Percentiles rank a stretch among this genome's conserved stretches.
Conservation (phyloP, 2,888 invertebrate species). For the Pocota personata region DNA sequence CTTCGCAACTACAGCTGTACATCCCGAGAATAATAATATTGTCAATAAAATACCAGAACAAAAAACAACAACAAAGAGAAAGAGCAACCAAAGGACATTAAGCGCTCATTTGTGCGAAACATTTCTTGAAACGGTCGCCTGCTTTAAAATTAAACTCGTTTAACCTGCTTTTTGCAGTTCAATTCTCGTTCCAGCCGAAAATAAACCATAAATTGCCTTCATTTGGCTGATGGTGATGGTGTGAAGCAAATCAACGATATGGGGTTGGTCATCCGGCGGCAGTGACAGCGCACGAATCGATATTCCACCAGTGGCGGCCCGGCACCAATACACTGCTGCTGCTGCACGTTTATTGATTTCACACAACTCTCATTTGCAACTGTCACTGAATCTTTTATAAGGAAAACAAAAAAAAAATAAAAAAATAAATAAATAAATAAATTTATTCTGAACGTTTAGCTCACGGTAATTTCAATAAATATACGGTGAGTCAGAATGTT, state of each 20-base stretch:
- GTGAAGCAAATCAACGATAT: constrained; percentile 21
- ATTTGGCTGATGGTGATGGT: not conserved
- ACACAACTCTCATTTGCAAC: constrained; percentile 41
- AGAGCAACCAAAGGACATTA: constrained; percentile 28
- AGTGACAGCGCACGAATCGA: constrained; percentile 53
- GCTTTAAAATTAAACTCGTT: constrained; percentile 63
- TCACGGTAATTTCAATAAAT: not conserved
- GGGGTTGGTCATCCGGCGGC: constrained; percentile 44
- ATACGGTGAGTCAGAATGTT: not conserved
- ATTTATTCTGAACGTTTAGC: constrained; percentile 4
- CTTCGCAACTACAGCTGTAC: constrained; percentile 22
- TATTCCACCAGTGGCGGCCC: constrained; percentile 3
- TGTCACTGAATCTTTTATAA: constrained; percentile 4
- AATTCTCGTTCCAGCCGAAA: constrained; percentile 45
- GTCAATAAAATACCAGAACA: constrained; percentile 5
- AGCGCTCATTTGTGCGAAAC: constrained; percentile 20
- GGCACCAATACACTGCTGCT: not conserved
- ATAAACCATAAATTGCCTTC: constrained; percentile 50
- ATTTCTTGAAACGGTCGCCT: constrained; percentile 28
- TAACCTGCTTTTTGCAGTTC: constrained; percentile 64
- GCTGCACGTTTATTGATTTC: constrained; percentile 21
- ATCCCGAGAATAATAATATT: not conserved
- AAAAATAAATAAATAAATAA: constrained; percentile 21
- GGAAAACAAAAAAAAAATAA: too few relatives aligned
- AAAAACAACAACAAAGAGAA: not conserved